A percentile compares a stretch with the other conserved stretches of the same genome.
These are phyloP conservation scores for Oenanthe oenanthe DNA, from an alignment of 2,113 vertebrate species.

Conservation along the genomic window DNA sequence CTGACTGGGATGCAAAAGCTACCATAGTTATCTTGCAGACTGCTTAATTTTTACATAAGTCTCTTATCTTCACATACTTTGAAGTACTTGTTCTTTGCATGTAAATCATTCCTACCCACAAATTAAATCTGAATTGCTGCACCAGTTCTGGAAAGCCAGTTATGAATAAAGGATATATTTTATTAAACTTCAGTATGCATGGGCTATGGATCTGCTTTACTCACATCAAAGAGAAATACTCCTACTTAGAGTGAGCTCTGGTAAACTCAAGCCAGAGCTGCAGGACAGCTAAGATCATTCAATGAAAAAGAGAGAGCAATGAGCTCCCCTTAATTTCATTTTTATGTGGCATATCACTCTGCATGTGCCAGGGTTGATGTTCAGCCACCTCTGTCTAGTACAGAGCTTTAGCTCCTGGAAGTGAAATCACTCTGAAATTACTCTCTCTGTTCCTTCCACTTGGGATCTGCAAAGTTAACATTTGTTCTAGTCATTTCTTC, in stretches of 20 bases:
- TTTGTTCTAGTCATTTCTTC: neutral
- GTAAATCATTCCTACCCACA: neutral
- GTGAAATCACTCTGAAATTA: neutral
- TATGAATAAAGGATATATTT: neutral
- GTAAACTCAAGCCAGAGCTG: neutral
- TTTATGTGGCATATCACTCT: neutral
- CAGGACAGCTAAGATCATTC: neutral
- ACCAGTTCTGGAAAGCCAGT: neutral
- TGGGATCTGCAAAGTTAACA: neutral
- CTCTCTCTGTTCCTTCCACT: neutral
- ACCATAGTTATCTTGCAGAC: neutral
- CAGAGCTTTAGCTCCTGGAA: neutral
- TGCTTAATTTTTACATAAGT: neutral
- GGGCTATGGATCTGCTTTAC: neutral
- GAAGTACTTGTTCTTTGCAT: slow-evolving; percentile 20
- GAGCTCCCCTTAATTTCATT: neutral
- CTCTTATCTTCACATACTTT: slow-evolving; percentile 22
- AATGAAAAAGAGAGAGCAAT: neutral
- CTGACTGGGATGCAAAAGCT: neutral
- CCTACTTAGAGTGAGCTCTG: neutral
- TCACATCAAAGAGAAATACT: neutral
- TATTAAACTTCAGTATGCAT: neutral
- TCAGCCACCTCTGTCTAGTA: neutral
- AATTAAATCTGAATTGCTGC: slow-evolving; percentile 5
- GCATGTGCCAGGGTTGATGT: neutral